Percentiles rank a stretch among this genome's conserved stretches.
These are phyloP conservation scores for Pseudotriccus pelzelni DNA, from an alignment of 2,797 vertebrate genomes.

Conservation along the genomic window DNA sequence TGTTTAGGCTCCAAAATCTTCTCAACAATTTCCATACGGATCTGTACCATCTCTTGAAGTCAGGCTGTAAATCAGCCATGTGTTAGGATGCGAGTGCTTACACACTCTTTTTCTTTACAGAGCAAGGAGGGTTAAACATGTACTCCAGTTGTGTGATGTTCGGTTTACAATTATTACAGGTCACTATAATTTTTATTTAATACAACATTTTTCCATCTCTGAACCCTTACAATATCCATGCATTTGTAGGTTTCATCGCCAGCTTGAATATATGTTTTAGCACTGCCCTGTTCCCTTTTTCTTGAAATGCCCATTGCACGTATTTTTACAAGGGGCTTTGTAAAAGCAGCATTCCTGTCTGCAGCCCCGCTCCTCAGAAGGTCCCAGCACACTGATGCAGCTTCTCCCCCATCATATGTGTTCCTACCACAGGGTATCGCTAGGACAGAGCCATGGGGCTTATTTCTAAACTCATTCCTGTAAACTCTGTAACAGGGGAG, in stretches of 20 bases:
- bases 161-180: background rate
- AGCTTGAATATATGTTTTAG: background rate
- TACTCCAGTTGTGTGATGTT: background rate
- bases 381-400: background rate
- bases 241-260: background rate
- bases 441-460: background rate
- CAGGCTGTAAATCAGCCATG: background rate
- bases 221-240: background rate
- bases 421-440: background rate
- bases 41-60: background rate
- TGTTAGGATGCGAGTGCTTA: background rate
- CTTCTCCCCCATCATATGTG: background rate
- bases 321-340: background rate
- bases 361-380: background rate
- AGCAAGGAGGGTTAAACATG: background rate
- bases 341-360: background rate
- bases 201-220: background rate
- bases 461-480: background rate
- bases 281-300: background rate
- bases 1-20: background rate
- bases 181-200: background rate
- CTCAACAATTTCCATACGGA: background rate
- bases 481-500: background rate
- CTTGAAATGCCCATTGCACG: background rate
- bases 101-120: background rate